A percentile compares a stretch with the other conserved stretches of the same genome.
These are phyloP conservation scores for Stichopus chloronotus DNA, from an alignment of 35 echinoderm and acorn worm genomes.

Conservation along the genomic window DNA sequence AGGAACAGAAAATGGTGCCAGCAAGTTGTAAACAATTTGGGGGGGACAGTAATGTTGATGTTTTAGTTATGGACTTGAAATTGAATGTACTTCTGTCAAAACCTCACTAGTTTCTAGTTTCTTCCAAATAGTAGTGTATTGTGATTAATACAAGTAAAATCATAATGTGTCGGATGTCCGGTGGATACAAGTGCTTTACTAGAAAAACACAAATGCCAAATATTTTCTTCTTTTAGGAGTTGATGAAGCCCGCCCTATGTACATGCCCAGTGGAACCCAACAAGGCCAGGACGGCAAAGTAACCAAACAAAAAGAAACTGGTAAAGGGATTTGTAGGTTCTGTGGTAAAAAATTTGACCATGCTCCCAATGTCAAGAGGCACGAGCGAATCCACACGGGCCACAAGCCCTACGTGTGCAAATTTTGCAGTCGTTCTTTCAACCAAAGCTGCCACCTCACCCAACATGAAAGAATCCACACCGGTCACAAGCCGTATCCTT, in stretches of 20 bases:
- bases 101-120: no score
- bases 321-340: conserved; percentile 27
- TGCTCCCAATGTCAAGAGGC: neutral
- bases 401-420: conserved; percentile 31
- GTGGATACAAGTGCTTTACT: no score
- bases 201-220: neutral
- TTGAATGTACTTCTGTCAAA: no score
- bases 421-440: conserved; percentile 18
- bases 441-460: neutral
- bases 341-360: conserved; percentile 17
- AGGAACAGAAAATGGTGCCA: no score
- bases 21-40: no score
- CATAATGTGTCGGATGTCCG: no score
- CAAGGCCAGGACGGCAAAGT: neutral
- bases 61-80: no score
- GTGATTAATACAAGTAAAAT: no score
- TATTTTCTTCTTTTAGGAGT: neutral
- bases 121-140: no score
- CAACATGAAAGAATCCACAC: conserved; percentile 37
- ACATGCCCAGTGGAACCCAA: neutral
- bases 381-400: conserved; percentile 25
- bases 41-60: no score
- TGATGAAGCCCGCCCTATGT: neutral
- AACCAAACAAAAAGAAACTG: neutral
- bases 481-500: conserved; percentile 37